These are phyloP conservation scores for Pardalotus punctatus DNA, from an alignment of 2,113 vertebrate genomes.

Conservation along the genomic window DNA sequence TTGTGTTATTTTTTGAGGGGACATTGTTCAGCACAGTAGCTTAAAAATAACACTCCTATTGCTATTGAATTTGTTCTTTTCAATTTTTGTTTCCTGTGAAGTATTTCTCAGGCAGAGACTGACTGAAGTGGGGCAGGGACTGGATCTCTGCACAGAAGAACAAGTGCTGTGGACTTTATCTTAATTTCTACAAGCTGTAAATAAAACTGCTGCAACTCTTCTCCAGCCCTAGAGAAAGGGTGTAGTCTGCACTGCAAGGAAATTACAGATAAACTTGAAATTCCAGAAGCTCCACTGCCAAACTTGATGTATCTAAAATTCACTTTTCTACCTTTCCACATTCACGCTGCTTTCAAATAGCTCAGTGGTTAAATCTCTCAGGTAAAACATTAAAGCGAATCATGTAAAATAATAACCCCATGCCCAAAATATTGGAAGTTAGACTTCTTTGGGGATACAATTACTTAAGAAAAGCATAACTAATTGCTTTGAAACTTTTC, in stretches of 20 bases:
- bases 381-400: not conserved
- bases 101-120: not conserved
- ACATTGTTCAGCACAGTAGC: not conserved
- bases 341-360: not conserved
- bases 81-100: not conserved
- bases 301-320: not conserved
- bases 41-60: slow-evolving; percentile 9
- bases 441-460: not conserved
- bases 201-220: not conserved
- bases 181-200: not conserved
- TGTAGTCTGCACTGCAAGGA: not conserved
- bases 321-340: not conserved
- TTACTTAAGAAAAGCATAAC: not conserved
- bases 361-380: not conserved
- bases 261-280: not conserved
- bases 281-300: not conserved
- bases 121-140: not conserved
- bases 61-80: not conserved
- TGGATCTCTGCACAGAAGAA: not conserved
- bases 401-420: not conserved
- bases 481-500: not conserved
- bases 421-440: not conserved
- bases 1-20: not conserved
- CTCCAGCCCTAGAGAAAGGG: not conserved
- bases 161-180: not conserved